These are phyloP conservation scores for Eulemur rubriventer DNA, from an alignment of 2,797 vertebrate species.

Conservation along the genomic window DNA sequence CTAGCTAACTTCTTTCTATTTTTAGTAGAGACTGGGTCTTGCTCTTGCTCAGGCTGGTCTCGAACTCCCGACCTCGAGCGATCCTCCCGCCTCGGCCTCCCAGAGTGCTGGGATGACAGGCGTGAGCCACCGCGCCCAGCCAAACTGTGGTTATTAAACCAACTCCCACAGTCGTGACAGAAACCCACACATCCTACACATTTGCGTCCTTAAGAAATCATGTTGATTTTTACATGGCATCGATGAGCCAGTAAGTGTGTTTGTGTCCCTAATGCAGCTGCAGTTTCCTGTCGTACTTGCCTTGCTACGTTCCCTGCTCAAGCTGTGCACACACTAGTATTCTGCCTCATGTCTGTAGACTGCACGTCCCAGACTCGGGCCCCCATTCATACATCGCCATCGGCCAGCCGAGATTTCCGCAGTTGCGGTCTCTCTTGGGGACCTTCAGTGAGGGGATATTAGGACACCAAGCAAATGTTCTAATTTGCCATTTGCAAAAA, in stretches of 20 bases:
- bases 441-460: background rate
- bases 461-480: background rate
- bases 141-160: background rate
- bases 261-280: background rate
- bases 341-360: background rate
- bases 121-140: too few species aligned
- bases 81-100: too few species aligned
- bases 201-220: background rate
- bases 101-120: too few species aligned
- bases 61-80: too few species aligned
- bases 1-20: too few species aligned
- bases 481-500: constrained; percentile 38
- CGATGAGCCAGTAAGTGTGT: background rate
- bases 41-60: too few species aligned
- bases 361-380: background rate
- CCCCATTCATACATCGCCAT: background rate
- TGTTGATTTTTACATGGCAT: background rate
- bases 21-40: too few species aligned
- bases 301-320: background rate
- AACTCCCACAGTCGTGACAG: background rate
- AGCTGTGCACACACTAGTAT: background rate
- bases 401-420: background rate
- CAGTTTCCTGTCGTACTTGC: background rate
- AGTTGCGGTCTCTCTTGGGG: background rate
- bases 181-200: background rate